phyloP scores from a whole-genome alignment of 2,113 vertebrate species.

The Notarius quadriscutis region DNA sequence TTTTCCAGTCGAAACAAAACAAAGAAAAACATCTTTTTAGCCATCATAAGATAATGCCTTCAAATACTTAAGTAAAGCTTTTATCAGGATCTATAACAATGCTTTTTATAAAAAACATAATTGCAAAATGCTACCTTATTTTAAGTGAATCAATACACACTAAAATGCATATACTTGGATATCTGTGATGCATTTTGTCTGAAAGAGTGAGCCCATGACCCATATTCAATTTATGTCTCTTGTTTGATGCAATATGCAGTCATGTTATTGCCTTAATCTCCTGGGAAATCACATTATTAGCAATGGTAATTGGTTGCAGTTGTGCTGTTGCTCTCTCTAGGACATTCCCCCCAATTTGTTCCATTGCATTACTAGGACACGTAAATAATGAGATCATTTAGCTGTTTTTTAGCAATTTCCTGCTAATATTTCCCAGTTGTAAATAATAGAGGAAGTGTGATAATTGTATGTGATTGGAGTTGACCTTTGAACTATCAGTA shows the following conservation, averaged over 20 bases:
- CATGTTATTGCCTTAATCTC: not conserved
- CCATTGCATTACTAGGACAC: constrained; percentile 6
- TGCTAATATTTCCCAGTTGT: constrained; percentile 16
- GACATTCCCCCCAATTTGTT: not conserved
- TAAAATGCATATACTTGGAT: not conserved
- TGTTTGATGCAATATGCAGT: constrained; percentile 8
- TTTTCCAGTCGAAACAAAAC: not conserved
- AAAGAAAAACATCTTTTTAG: not conserved
- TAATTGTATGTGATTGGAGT: constrained; percentile 27
- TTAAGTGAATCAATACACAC: not conserved
- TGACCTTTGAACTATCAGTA: constrained; percentile 14
- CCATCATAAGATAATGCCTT: not conserved
- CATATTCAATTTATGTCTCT: not conserved
- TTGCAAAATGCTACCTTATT: not conserved
- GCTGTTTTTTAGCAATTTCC: not conserved
- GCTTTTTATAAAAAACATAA: no score
- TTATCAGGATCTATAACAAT: not conserved
- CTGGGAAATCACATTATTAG: constrained; percentile 11
- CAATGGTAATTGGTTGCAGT: constrained; percentile 14
- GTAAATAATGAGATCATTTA: constrained; percentile 16
- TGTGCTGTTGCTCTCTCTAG: not conserved
- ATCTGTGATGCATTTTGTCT: not conserved
- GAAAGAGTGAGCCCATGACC: not conserved
- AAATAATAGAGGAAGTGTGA: constrained; percentile 12
- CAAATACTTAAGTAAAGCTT: not conserved